Percentiles rank a stretch among this genome's conserved stretches.
Evolutionary conservation across 2,113 vertebrate genomes (phyloP).

Genomic region (Syngnathoides biaculeatus): DNA sequence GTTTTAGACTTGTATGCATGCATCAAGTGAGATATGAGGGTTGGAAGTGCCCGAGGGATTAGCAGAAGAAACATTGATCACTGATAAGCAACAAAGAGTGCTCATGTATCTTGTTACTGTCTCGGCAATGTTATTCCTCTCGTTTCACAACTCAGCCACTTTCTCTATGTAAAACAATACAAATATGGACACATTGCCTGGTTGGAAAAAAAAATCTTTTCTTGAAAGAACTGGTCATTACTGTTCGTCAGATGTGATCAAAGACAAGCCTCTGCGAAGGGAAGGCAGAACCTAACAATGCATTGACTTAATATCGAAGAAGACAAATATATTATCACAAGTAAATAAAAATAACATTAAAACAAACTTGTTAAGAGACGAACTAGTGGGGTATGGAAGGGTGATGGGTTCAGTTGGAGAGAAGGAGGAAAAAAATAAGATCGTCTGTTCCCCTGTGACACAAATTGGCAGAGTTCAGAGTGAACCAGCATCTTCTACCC

Average conservation of each 20-base stretch:
- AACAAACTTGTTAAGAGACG: conserved; percentile 19
- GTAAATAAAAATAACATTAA: conserved; percentile 14
- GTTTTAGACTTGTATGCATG: conserved; percentile 21
- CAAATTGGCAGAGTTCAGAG: conserved; percentile 64
- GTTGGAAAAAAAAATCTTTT: conserved; percentile 53
- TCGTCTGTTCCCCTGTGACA: conserved; percentile 41
- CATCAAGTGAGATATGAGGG: conserved; percentile 42
- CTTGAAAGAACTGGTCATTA: conserved; percentile 66
- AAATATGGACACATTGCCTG: conserved; percentile 42
- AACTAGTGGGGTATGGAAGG: background rate
- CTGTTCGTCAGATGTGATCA: conserved; percentile 69
- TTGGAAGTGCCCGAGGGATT: conserved; percentile 57
- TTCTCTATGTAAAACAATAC: conserved; percentile 41
- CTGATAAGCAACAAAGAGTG: conserved; percentile 57
- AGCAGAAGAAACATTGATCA: conserved; percentile 54
- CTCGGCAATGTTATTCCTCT: conserved; percentile 32
- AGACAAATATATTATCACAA: conserved; percentile 37
- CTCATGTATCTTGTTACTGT: conserved; percentile 44
- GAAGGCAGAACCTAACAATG: conserved; percentile 41
- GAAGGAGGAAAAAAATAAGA: conserved; percentile 24
- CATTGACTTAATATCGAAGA: conserved; percentile 54
- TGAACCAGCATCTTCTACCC: conserved; percentile 53
- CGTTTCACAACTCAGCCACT: conserved; percentile 19
- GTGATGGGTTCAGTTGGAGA: background rate
- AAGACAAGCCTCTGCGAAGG: conserved; percentile 57